Base-by-base conservation (phyloP, 1,140 invertebrate species). In the Probaryconus sp. region DNA sequence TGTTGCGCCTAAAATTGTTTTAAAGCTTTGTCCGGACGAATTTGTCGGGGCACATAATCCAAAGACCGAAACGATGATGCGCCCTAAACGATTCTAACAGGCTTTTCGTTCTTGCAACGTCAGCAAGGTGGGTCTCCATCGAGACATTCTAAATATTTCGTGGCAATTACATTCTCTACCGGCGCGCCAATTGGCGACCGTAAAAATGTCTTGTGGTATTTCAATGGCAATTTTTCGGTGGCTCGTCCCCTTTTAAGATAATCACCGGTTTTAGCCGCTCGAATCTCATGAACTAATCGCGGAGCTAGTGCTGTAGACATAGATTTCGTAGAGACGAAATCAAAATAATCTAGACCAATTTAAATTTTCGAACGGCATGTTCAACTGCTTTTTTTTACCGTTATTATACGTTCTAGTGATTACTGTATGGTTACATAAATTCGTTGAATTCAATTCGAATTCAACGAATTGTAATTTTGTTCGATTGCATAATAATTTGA, bases 171-270 rank as follows among this genome's bases (percentile, higher is more conserved):
- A 79, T 72, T 74, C 60, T 56, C 73, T 60, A 65, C 50, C 70
- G 74, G 58, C 58, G 67, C 68, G 72, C 73, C 81, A 79, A 81
- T 82, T 78, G 73, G 58, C 68, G 61, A 58, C 76, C 72, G 75
- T 80, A 82, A 83, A 83, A 83, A 79, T 81, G 79, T 83, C 80
- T 78, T 76, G 79, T 28, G 78, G 79, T 79, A 81, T 83, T 80
- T 72, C 71, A 70, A 77, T 78, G 76, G 73, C 78, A 82, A 84
- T 86, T 83, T 85, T 83, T 85, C 84, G 71, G 83, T 84, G 80
- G 82, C 79, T 75, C 65, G 42, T 51, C 50, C 56, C 70, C 61
- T 78, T 76, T 76, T 64, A 56, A 74, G 78, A 81, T 85, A 85
- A 85, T 85, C 77, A 84, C 77, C 31, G 79, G 81, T 67, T 81